These are phyloP conservation scores for Anadara kagoshimensis DNA, from an alignment of 1,140 invertebrate species.

Conservation along the genomic window DNA sequence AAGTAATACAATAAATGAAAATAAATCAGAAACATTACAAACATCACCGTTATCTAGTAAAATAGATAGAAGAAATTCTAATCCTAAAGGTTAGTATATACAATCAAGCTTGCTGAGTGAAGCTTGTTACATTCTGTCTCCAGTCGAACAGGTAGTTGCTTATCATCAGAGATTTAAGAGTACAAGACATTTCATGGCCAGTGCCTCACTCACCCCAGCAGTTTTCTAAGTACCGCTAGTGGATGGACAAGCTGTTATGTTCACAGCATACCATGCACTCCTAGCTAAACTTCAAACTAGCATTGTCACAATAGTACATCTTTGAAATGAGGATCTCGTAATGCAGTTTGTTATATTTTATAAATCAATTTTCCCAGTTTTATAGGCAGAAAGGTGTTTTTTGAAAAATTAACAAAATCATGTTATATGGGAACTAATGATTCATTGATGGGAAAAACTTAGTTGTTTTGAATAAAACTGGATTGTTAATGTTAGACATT, in stretches of 20 bases:
- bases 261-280: no score
- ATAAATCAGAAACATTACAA: slow-evolving; percentile 23
- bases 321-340: no score
- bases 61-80: slow-evolving; percentile 35
- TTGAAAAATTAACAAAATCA: no score
- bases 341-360: no score
- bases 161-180: neutral
- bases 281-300: no score
- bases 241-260: no score
- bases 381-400: no score
- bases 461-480: neutral
- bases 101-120: neutral
- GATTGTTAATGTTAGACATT: neutral
- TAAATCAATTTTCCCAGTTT: no score
- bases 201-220: no score
- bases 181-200: neutral
- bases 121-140: neutral
- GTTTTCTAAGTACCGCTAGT: no score
- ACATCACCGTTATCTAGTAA: slow-evolving; percentile 32
- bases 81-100: slow-evolving; percentile 13
- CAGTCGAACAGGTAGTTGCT: neutral
- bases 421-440: neutral
- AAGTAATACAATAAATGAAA: slow-evolving; percentile 18
- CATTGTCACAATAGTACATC: no score
- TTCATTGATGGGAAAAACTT: no score